Percentiles rank a stretch among this genome's conserved stretches.
Evolutionary conservation across 2,888 invertebrate species (phyloP).

Genomic region (Opisthograptis luteolata): DNA sequence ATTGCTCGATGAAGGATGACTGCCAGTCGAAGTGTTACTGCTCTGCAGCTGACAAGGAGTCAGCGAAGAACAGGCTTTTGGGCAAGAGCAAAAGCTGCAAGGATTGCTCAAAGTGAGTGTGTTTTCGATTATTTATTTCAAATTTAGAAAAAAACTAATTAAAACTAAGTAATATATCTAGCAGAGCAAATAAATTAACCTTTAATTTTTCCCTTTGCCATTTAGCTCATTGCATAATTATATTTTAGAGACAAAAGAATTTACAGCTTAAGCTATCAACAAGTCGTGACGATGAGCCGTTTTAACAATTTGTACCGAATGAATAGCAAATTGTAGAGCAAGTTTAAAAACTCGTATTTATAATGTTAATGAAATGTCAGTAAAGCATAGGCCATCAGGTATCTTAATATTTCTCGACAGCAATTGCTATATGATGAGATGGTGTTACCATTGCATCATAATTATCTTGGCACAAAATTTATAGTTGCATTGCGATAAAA

Average conservation of each 20-base stretch:
- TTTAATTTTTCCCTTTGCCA: too few relatives aligned
- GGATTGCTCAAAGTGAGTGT: conserved; percentile 78
- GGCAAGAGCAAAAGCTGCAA: conserved; percentile 71
- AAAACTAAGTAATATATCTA: too few relatives aligned
- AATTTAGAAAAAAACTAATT: too few relatives aligned
- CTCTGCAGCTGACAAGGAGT: conserved; percentile 80
- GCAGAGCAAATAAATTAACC: too few relatives aligned
- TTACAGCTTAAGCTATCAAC: too few relatives aligned
- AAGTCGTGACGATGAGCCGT: too few relatives aligned
- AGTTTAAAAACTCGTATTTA: background rate
- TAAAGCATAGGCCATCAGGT: too few relatives aligned
- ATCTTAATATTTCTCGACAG: conserved; percentile 2
- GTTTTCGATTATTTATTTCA: conserved; percentile 19
- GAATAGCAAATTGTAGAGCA: conserved; percentile 9
- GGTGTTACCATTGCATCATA: background rate
- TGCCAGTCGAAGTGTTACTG: conserved; percentile 86
- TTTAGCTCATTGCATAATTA: too few relatives aligned
- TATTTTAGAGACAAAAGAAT: too few relatives aligned
- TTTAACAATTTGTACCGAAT: too few relatives aligned
- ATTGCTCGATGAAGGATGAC: conserved; percentile 89
- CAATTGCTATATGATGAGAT: background rate
- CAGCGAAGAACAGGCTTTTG: conserved; percentile 60
- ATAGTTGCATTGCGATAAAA: background rate
- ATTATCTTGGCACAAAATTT: background rate
- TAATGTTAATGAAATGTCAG: background rate